Evolutionary conservation across 2,113 vertebrate species (phyloP).

Genomic region (Vulpes lagopus): DNA sequence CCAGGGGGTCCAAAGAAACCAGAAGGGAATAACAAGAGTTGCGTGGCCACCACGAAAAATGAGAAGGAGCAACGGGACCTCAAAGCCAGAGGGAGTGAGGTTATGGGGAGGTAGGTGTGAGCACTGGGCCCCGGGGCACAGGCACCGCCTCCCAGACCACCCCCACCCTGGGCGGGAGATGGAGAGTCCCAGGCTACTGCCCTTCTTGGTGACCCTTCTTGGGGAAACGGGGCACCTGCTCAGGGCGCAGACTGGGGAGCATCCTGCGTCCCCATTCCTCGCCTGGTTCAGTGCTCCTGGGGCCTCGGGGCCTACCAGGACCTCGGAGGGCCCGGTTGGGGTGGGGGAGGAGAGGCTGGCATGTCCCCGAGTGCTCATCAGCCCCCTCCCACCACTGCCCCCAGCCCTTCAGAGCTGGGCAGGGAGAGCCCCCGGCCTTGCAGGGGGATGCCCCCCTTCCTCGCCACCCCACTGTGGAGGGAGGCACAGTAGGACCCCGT

Average conservation of each 20-base stretch:
- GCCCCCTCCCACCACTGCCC: accelerated
- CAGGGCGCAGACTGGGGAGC: accelerated
- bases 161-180: background rate
- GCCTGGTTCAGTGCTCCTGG: too few species aligned
- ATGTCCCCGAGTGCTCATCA: accelerated
- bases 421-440: accelerated
- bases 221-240: background rate
- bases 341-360: background rate
- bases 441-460: accelerated
- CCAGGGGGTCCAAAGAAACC: background rate
- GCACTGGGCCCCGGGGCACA: background rate
- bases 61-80: background rate
- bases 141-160: background rate
- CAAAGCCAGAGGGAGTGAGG: accelerated
- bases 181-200: background rate
- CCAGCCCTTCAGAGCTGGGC: background rate
- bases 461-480: background rate
- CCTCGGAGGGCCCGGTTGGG: too few species aligned
- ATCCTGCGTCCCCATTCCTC: too few species aligned
- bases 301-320: too few species aligned
- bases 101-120: slow-evolving; percentile 64
- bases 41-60: background rate
- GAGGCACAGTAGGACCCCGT: accelerated
- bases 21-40: accelerated
- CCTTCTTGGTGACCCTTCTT: too few species aligned